Percentiles rank a stretch among this genome's conserved stretches.
These are phyloP conservation scores for Drosophila imparisetae DNA, from an alignment of 2,888 invertebrate genomes.

Conservation along the genomic window DNA sequence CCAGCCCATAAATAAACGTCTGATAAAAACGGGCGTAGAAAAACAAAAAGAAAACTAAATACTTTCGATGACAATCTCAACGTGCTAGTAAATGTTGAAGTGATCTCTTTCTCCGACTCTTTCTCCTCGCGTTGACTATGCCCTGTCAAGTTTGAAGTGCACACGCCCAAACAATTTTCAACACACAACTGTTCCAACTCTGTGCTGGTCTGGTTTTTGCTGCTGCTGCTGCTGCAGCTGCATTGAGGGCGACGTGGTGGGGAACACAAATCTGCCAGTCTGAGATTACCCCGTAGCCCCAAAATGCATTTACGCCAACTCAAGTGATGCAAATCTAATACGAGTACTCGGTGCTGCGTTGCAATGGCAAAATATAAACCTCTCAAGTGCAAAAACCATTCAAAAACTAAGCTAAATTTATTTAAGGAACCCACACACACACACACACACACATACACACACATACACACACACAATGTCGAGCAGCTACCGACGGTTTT, in stretches of 20 bases:
- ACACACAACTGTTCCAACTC: slow-evolving; percentile 19
- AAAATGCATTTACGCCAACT: slow-evolving; percentile 78
- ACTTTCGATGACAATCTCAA: slow-evolving; percentile 29
- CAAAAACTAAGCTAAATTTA: slow-evolving; percentile 79
- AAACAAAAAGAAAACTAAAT: slow-evolving; percentile 23
- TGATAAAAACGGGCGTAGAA: slow-evolving; percentile 1
- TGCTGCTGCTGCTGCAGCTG: slow-evolving; percentile 1
- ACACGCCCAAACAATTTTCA: slow-evolving; percentile 72
- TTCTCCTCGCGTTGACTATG: slow-evolving; percentile 10
- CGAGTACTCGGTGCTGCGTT: slow-evolving; percentile 51
- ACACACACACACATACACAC: slow-evolving; percentile 27
- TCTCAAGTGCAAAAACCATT: slow-evolving; percentile 79
- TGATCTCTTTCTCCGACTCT: background rate
- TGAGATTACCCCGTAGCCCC: slow-evolving; percentile 71
- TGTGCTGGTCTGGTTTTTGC: background rate
- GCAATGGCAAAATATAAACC: slow-evolving; percentile 72
- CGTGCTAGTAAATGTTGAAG: slow-evolving; percentile 42
- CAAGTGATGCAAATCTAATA: slow-evolving; percentile 79
- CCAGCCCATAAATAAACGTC: slow-evolving; percentile 1
- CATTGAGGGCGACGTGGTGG: slow-evolving; percentile 7
- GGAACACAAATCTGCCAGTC: slow-evolving; percentile 71
- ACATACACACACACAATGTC: slow-evolving; percentile 27
- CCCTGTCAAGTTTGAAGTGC: slow-evolving; percentile 58
- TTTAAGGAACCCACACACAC: slow-evolving; percentile 69
- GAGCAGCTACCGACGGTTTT: slow-evolving; percentile 31